Base-by-base conservation (phyloP, 2,888 invertebrate genomes). In the Lasioglossum oenotherae region DNA sequence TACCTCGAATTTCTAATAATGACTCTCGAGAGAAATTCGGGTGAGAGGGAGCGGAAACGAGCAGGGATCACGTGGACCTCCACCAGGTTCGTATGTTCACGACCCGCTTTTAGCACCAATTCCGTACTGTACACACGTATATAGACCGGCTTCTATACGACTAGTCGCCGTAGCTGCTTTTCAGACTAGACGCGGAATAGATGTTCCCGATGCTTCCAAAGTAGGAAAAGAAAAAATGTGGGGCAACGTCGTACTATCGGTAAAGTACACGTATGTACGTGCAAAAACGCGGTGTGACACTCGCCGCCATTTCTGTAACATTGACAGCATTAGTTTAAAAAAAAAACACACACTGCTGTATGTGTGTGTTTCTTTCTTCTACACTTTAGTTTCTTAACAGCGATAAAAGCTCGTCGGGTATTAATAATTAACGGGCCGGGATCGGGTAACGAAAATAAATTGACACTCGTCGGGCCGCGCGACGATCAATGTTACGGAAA, bases 41-140 rank as follows among this genome's bases (percentile, higher is more conserved):
- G 82, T 77, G 60, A 78, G 81, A 81, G 80, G 82, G 81, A 82
- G 86, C 85, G 78, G 85, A 88, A 80, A 85, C 88, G 81, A 88
- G 86, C 84, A 72, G 38, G 69, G 88, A 85, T 91, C 86, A 81
- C 81, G 85, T 91, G 88, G 88, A 87, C 84, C 79, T 90, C 84
- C 81, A 41, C 72, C 90, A 90, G 90, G 90, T 90, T 90, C 90
- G 90, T 90, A 91, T 90, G 86, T 89, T 90, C 84, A 86, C 88
- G 91, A 89, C 86, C 87, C 90, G 91, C 88, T 90, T 90, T 89
- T 88, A 90, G 91, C 91, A 90, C 89, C 88, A 84, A 85, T 84
- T 83, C 83, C 79, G 80, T 85, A 87, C 79, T 86, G 78, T 84
- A 87, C 81, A 85, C 81, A 87, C 86, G 74, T 74, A 73, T 80